phyloP scores from a whole-genome alignment of 2,888 invertebrate genomes.

The Synergus japonicus region DNA sequence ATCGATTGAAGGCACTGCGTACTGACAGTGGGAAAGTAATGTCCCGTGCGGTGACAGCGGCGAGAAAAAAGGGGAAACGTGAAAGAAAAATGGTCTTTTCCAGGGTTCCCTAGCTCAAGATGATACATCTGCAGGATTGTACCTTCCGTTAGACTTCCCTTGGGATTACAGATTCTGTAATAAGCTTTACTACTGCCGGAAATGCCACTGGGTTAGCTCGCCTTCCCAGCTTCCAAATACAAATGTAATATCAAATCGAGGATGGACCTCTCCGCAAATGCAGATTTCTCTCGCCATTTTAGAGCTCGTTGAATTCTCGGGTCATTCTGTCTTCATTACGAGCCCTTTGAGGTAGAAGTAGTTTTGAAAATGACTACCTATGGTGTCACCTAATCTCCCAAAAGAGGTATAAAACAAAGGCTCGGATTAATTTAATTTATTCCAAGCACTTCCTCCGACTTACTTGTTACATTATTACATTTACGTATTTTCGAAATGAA shows the following conservation, averaged over 20 bases:
- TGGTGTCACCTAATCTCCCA: neutral
- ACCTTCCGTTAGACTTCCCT: constrained; percentile 16
- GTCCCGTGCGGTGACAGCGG: neutral
- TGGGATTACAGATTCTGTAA: constrained; percentile 20
- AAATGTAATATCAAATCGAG: constrained; percentile 31
- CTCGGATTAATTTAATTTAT: constrained; percentile 2
- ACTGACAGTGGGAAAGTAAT: constrained; percentile 37
- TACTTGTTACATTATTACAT: neutral
- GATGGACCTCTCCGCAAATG: neutral
- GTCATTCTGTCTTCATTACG: constrained; percentile 35
- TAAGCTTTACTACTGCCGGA: constrained; percentile 25
- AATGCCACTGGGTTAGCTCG: neutral
- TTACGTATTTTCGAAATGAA: neutral
- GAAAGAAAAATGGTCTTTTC: constrained; percentile 32
- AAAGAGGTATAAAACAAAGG: constrained; percentile 22
- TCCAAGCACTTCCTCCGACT: constrained; percentile 43
- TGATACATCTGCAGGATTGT: constrained; percentile 31
- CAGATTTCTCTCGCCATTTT: constrained; percentile 17
- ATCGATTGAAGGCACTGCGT: constrained; percentile 32
- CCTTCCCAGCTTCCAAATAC: constrained; percentile 16
- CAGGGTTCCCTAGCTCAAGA: constrained; percentile 12
- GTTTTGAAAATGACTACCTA: constrained; percentile 5
- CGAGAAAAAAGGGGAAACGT: constrained; percentile 1
- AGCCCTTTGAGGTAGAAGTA: constrained; percentile 15
- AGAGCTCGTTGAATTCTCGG: constrained; percentile 9